Evolutionary conservation across 2,888 invertebrate species (phyloP), one percentile per base, ranked within the genome.

Genomic region (Cheilosia soror): DNA sequence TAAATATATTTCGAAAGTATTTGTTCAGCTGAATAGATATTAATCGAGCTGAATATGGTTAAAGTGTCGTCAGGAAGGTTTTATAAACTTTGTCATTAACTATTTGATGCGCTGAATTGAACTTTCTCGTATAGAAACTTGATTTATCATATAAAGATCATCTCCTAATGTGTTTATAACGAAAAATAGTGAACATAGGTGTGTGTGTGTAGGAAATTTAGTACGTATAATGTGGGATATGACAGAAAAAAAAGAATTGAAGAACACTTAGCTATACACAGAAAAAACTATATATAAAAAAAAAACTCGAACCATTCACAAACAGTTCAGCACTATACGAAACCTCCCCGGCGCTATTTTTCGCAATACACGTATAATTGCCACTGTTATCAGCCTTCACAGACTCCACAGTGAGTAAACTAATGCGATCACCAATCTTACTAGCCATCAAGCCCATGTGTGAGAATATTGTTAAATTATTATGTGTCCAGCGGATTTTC

Each of bases 381-480:
- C 96, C 96, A 89, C 94, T 94, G 92, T 95, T 95, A 88, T 93
- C 93, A 88, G 94, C 95, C 89, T 94, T 94, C 87, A 95, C 96
- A 82, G 94, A 93, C 89, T 95, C 95, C 89, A 96, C 95, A 90
- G 94, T 95, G 90, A 94, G 93, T 88, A 94, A 93, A 88, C 95
- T 95, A 88, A 95, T 94, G 90, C 94, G 93, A 90, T 94, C 94
- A 88, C 94, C 94, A 37, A 94, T 95, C 90, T 94, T 94, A 90
- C 94, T 94, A 87, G 95, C 94, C 92, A 94, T 93, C 89, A 94
- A 93, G 90, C 95, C 94, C 89, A 93, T 91, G 89, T 94, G 93
- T 77, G 93, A 90, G 77, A 90, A 91, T 72, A 91, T 88, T 0
- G 90, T 90, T 81, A 93, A 75, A 65, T 88, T 89, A 68, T 91